Percentiles rank a stretch among this genome's conserved stretches.
phyloP scores from a whole-genome alignment of 2,797 vertebrate genomes.

The Squalus acanthias region DNA sequence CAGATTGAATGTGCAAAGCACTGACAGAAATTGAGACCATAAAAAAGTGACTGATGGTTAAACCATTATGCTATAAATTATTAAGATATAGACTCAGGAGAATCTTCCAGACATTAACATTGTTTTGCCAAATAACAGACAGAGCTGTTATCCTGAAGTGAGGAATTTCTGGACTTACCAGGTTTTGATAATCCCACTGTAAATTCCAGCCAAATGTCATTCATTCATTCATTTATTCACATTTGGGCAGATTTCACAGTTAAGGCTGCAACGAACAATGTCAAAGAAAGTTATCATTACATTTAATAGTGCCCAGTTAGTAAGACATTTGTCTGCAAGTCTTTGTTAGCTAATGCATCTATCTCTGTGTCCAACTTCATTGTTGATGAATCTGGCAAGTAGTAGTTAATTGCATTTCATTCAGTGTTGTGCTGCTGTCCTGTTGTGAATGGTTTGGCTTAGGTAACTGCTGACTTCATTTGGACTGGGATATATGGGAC shows the following conservation, averaged over 20 bases:
- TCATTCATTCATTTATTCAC: too few relatives aligned
- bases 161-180: neutral
- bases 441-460: neutral
- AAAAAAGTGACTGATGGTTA: neutral
- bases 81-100: neutral
- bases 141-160: neutral
- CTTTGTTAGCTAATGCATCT: neutral
- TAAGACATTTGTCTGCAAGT: neutral
- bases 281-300: neutral
- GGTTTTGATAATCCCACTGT: neutral
- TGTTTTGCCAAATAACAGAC: neutral
- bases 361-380: neutral
- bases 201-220: neutral
- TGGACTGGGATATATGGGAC: neutral
- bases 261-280: neutral
- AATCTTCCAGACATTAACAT: slow-evolving; percentile 12
- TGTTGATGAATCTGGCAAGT: slow-evolving; percentile 6
- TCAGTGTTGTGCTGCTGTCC: neutral
- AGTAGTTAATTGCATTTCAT: slow-evolving; percentile 3
- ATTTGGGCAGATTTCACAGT: neutral
- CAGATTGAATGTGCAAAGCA: neutral
- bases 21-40: too few relatives aligned
- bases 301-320: neutral
- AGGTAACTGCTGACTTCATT: neutral
- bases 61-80: neutral